Percentiles rank a stretch among this genome's conserved stretches.
Evolutionary conservation across 2,797 vertebrate species (phyloP).

Genomic region (Acanthurus lineatus): DNA sequence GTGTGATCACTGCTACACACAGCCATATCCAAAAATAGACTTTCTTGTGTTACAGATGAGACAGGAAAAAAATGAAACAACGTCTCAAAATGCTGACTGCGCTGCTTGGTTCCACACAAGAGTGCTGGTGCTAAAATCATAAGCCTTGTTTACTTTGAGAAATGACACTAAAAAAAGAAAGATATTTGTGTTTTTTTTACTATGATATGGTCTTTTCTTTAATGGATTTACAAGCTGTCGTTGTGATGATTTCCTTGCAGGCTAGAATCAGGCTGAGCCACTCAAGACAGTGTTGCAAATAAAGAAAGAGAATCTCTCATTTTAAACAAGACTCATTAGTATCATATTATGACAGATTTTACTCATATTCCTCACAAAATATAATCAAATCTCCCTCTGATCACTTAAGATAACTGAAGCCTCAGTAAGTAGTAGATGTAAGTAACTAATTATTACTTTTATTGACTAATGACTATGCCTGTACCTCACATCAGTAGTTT

Average conservation of each 20-base stretch:
- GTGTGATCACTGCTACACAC: conserved; percentile 33
- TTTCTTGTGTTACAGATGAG: conserved; percentile 36
- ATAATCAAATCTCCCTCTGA: too few relatives aligned
- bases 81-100: conserved; percentile 24
- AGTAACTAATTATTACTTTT: background rate
- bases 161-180: background rate
- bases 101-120: background rate
- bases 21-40: conserved; percentile 70
- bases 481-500: background rate
- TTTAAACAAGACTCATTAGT: background rate
- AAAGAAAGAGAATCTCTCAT: background rate
- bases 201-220: conserved; percentile 14
- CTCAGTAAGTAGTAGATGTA: background rate
- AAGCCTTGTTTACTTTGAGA: background rate
- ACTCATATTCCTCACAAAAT: background rate
- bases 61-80: conserved; percentile 33
- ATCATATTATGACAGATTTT: background rate
- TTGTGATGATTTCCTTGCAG: conserved; percentile 14
- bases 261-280: conserved; percentile 30
- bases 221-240: conserved; percentile 33
- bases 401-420: background rate
- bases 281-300: conserved; percentile 15
- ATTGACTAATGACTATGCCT: background rate
- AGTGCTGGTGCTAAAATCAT: background rate
- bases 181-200: conserved; percentile 5